These are phyloP conservation scores for Chelonus formosanus DNA, from an alignment of 2,888 invertebrate species.

Conservation along the genomic window DNA sequence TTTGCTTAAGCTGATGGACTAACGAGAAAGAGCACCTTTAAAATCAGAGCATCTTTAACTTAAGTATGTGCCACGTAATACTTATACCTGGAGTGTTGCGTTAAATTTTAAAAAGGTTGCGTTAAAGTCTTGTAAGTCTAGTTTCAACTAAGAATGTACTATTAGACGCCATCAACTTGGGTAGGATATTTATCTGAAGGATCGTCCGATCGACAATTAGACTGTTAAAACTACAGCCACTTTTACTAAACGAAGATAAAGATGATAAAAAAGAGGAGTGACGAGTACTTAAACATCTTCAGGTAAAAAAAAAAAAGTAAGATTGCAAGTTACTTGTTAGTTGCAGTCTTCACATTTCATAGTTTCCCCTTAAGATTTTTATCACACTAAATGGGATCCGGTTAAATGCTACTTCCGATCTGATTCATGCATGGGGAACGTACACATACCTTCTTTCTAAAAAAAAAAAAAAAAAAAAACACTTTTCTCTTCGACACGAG, in stretches of 20 bases:
- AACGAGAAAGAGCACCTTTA: slow-evolving; percentile 3
- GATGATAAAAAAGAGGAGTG: slow-evolving; percentile 16
- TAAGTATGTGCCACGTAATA: slow-evolving; percentile 15
- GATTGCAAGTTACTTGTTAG: slow-evolving; percentile 38
- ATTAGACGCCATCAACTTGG: slow-evolving; percentile 5
- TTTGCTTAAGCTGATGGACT: slow-evolving; percentile 10
- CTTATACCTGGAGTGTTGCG: slow-evolving; percentile 23
- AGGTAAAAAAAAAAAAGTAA: slow-evolving; percentile 26
- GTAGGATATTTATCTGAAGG: slow-evolving; percentile 28
- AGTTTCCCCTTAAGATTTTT: slow-evolving; percentile 50
- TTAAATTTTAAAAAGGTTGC: slow-evolving; percentile 1
- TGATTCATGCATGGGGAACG: slow-evolving; percentile 42
- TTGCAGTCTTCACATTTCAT: slow-evolving; percentile 27
- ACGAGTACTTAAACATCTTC: slow-evolving; percentile 7
- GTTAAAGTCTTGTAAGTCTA: too few species aligned
- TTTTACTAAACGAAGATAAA: slow-evolving; percentile 25
- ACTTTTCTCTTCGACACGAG: slow-evolving; percentile 10
- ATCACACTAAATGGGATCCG: slow-evolving; percentile 58
- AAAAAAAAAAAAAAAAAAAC: slow-evolving; percentile 13
- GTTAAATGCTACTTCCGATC: slow-evolving; percentile 54
- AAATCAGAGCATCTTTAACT: slow-evolving; percentile 17
- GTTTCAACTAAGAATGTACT: background rate
- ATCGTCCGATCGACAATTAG: slow-evolving; percentile 39
- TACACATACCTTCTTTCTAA: slow-evolving; percentile 5
- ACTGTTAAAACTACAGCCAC: slow-evolving; percentile 35